phyloP scores from a whole-genome alignment of 2,797 vertebrate genomes.

The Yasuhikotakia modesta region DNA sequence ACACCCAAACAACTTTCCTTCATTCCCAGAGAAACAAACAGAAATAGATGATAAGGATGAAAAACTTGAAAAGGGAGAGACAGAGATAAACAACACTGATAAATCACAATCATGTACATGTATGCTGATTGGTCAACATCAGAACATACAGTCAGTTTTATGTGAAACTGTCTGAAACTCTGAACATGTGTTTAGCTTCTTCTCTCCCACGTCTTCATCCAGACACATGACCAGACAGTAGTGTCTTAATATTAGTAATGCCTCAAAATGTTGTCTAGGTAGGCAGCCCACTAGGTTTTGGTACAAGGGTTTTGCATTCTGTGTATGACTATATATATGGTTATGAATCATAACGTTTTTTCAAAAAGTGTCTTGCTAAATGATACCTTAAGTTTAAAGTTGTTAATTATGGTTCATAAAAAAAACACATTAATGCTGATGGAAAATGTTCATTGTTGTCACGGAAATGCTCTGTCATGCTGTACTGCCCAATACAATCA shows the following conservation, averaged over 20 bases:
- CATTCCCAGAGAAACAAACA: slow-evolving; percentile 4
- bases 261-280: no score
- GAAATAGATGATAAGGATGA: neutral
- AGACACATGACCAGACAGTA: no score
- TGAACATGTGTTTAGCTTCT: no score
- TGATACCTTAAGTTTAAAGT: neutral
- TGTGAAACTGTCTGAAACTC: no score
- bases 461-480: slow-evolving; percentile 48
- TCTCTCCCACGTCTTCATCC: no score
- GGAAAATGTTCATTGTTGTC: slow-evolving; percentile 18
- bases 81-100: neutral
- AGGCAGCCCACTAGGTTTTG: no score
- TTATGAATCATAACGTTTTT: no score
- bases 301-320: no score
- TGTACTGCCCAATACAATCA: slow-evolving; percentile 25
- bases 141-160: neutral
- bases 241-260: no score
- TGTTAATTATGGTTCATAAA: slow-evolving; percentile 24
- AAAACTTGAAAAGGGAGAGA: slow-evolving; percentile 5
- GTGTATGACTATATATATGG: no score
- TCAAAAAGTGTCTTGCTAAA: no score
- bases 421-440: slow-evolving; percentile 15
- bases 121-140: neutral
- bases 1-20: slow-evolving; percentile 8
- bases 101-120: neutral